phyloP scores from a whole-genome alignment of 2,797 vertebrate species.

The Chloroceryle inda region DNA sequence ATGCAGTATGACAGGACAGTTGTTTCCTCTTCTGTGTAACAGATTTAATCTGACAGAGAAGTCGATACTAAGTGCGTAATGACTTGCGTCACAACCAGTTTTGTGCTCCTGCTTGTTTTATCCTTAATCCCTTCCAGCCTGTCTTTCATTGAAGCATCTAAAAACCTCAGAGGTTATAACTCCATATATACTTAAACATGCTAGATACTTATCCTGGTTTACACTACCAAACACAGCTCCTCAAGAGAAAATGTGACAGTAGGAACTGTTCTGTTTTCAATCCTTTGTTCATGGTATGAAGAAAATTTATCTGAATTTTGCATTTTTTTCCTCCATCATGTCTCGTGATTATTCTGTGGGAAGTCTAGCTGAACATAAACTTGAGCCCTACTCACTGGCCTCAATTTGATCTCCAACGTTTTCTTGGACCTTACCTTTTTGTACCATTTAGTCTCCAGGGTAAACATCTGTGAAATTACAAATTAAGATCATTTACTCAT shows the following conservation, averaged over 20 bases:
- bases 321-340: not conserved
- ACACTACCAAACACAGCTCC: not conserved
- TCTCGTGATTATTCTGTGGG: not conserved
- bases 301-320: not conserved
- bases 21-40: not conserved
- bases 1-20: not conserved
- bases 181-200: not conserved
- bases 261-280: not conserved
- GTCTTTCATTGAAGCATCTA: not conserved
- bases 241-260: not conserved
- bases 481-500: not conserved
- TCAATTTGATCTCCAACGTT: not conserved
- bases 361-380: not conserved
- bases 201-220: not conserved
- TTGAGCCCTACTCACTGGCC: not conserved
- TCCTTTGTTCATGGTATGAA: not conserved
- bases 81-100: not conserved
- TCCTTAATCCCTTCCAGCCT: not conserved
- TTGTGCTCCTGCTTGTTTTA: not conserved
- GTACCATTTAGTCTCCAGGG: not conserved
- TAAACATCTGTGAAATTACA: not conserved
- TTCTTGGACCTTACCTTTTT: not conserved
- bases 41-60: slow-evolving; percentile 2
- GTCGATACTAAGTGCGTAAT: not conserved
- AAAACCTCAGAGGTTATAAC: not conserved